Evolutionary conservation across 1,140 invertebrate genomes (phyloP), one percentile per base, ranked within the genome.

Genomic region (Druon quercuslanigerum): DNA sequence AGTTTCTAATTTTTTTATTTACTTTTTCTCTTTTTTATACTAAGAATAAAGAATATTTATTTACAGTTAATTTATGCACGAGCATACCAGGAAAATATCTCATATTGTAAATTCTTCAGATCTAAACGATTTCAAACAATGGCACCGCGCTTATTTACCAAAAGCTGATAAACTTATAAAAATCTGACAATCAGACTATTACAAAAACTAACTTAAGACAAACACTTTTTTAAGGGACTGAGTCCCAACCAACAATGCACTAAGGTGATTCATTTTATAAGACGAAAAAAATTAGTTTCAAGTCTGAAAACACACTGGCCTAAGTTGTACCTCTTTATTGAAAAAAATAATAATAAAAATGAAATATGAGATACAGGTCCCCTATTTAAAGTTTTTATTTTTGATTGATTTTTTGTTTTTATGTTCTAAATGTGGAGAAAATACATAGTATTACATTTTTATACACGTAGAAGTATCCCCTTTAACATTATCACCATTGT

Each of bases 21-120:
- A 46, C 40, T 66, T 25, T 40, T 66, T 66, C 16, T 16, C 40
- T 16, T 66, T 25, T 25, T 57, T 66, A 40, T 40, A 16, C 60
- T 66, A 66, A 66, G 33, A 66, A 66, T 66, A n/a, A 40, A 66
- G 40, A 66, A 66, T 6, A 16, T 40, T 66, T 66, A 66, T 66
- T 66, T 66, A 66, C 60, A 66, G 40, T 66, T 60, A 60, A 20
- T 33, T 60, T 16, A 66, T 66, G 57, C 20, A 16, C 57, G 9
- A 9, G 9, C n/a, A 17, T 54, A 19, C n/a, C n/a, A 17, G 40
- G 9, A 46, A 46, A 46, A 46, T 46, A 46, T 46, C 40, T 46
- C 7, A 9, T 25, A 25, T 46, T 46, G 6, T 54, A 66, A 66
- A 33, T 66, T 16, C 25, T 40, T 60, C 57, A 14, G 20, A 60